phyloP scores from a whole-genome alignment of 2,113 vertebrate species.

The Dipodomys ordii region DNA sequence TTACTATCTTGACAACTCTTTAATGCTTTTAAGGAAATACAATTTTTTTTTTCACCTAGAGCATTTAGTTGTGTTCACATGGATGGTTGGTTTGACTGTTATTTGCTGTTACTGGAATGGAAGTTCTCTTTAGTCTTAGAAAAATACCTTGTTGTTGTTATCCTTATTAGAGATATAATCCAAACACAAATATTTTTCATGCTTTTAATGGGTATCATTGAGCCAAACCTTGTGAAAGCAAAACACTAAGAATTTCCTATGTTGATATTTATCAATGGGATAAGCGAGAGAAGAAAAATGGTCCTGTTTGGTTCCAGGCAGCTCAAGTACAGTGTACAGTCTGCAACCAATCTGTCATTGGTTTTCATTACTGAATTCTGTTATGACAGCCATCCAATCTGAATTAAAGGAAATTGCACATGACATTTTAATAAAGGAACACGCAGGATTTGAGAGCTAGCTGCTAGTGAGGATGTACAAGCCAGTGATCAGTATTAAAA shows the following conservation, averaged over 20 bases:
- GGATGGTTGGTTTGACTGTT: conserved; percentile 1
- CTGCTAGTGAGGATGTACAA: not conserved
- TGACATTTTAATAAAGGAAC: conserved; percentile 75
- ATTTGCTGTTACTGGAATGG: not conserved
- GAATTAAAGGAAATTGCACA: conserved; percentile 62
- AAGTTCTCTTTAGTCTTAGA: conserved; percentile 47
- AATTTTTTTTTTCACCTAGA: conserved; percentile 23
- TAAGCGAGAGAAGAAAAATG: conserved; percentile 68
- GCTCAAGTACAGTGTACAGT: conserved; percentile 28
- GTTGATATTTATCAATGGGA: conserved; percentile 46
- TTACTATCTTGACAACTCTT: conserved; percentile 41
- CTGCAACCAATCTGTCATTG: conserved; percentile 24
- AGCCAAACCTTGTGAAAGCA: not conserved
- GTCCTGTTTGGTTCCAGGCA: not conserved
- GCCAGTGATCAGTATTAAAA: conserved; percentile 24
- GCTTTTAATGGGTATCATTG: conserved; percentile 50
- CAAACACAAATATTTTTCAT: conserved; percentile 57
- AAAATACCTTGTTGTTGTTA: conserved; percentile 35
- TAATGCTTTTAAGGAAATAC: conserved; percentile 40
- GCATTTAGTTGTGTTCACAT: conserved; percentile 36
- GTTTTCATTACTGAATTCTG: conserved; percentile 65
- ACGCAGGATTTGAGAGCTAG: conserved; percentile 45
- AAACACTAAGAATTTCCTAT: conserved; percentile 48
- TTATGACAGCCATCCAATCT: conserved; percentile 60
- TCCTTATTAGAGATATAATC: conserved; percentile 38